Conservation (phyloP, 2,888 invertebrate species). For the Pherbina coryleti region DNA sequence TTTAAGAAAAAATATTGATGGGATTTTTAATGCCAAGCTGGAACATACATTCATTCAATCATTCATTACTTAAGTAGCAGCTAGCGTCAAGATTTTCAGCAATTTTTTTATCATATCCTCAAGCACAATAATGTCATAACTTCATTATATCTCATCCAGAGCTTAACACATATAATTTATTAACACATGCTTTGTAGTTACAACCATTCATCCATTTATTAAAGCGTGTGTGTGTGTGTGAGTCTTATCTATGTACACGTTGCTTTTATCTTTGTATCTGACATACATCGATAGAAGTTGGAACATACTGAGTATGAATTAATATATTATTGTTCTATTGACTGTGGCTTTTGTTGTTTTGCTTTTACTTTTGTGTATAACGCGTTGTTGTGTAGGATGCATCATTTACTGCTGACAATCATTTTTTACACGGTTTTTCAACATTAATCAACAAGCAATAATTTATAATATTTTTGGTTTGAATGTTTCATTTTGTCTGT, state of each 20-base stretch:
- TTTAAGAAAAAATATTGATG: no score
- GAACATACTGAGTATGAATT: not conserved
- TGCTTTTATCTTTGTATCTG: not conserved
- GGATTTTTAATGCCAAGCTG: no score
- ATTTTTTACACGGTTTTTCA: not conserved
- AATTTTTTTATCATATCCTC: not conserved
- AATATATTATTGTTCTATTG: not conserved
- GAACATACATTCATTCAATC: not conserved
- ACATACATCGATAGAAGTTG: not conserved
- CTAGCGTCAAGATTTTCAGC: not conserved
- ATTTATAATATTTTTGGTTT: no score
- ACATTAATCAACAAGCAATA: no score
- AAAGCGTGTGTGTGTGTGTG: not conserved
- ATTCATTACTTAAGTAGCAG: not conserved
- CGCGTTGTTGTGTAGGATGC: not conserved
- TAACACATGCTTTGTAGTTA: not conserved
- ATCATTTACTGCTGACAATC: not conserved
- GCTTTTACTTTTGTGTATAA: not conserved
- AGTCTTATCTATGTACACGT: no score
- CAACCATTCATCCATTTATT: not conserved
- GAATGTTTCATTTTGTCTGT: no score
- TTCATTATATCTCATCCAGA: constrained; percentile 11
- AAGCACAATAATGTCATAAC: not conserved
- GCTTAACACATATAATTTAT: not conserved
- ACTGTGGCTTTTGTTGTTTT: not conserved